Evolutionary conservation across 1,140 invertebrate genomes (phyloP), one percentile per base, ranked within the genome.

Genomic region (Drosophila watanabei): DNA sequence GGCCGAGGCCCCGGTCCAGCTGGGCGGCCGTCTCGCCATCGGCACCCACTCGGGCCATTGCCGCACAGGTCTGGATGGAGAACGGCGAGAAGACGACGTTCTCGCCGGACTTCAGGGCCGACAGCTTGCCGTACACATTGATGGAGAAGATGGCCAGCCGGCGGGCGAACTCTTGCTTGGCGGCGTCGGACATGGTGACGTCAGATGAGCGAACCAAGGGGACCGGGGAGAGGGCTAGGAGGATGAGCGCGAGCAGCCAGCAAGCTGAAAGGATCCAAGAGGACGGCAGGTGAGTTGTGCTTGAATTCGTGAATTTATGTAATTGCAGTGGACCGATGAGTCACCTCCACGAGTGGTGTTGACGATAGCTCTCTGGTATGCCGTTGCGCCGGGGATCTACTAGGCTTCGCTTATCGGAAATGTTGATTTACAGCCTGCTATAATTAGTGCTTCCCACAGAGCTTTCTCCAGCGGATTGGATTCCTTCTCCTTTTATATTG

Each of bases 31-130:
- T 95, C 14, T 92, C 71, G 8, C 94, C 94, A 13, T 63, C 79
- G 10, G 96, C 94, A 4, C 95, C 96, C 28, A 94, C 63, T 7
- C 93, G 94, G 43, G 95, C 91, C 92, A 96, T 93, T 2, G 94
- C 94, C 32, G 96, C 83, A 20, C 94, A 94, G 24, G 94, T 94
- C 41, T 95, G 85, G 37, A 95, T 92, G 46, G 95, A 79, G 35
- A 79, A 79, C 8, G 75, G 75, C 11, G 75, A 79, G 43, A 79
- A 79, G 51, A 79, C 51, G 4, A 95, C 60, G 88, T 95, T 96
- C 41, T 93, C 66, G 32, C 83, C 59, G 6, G 91, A 85, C 24
- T 72, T 85, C 13, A 64, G 32, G 0, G 54, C 28, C 16, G 61
- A 35, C 33, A 92, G 57, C 49, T 76, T 64, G 11, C 57, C 57